Evolutionary conservation across 2,797 vertebrate species (phyloP).

Genomic region (Phataginus tetradactyla): DNA sequence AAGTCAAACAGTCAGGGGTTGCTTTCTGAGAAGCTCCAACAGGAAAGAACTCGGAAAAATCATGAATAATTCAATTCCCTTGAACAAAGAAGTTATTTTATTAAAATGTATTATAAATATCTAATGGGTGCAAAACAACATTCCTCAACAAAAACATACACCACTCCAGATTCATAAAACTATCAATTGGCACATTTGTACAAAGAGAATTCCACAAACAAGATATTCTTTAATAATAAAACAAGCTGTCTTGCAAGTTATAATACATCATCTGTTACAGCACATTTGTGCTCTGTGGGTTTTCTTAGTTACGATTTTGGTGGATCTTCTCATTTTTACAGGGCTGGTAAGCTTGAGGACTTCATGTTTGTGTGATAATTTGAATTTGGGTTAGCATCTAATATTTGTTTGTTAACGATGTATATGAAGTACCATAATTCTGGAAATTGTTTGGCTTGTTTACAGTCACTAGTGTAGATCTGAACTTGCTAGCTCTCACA

Average conservation of each 20-base stretch:
- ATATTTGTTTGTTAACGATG: constrained; percentile 36
- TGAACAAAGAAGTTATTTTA: constrained; percentile 75
- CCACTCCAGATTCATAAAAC: constrained; percentile 32
- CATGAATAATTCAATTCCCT: constrained; percentile 72
- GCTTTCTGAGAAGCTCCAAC: constrained; percentile 59
- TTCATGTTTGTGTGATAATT: constrained; percentile 15
- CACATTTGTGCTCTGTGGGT: background rate
- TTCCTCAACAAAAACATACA: constrained; percentile 63
- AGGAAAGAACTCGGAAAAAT: constrained; percentile 72
- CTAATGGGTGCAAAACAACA: constrained; percentile 60
- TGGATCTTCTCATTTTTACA: background rate
- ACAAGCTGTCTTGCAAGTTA: background rate
- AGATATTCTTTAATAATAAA: background rate
- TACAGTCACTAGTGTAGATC: background rate
- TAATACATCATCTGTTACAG: accelerated
- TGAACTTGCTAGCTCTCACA: background rate
- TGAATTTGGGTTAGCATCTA: constrained; percentile 45
- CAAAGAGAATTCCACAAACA: constrained; percentile 42
- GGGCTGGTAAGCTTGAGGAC: background rate
- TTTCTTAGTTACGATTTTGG: background rate
- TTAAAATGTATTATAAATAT: constrained; percentile 65
- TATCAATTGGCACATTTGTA: constrained; percentile 39
- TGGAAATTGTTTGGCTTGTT: background rate
- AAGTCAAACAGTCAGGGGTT: constrained; percentile 57
- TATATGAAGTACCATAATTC: background rate